Evolutionary conservation across 1,140 invertebrate genomes (phyloP).

Genomic region (Papilio machaon): DNA sequence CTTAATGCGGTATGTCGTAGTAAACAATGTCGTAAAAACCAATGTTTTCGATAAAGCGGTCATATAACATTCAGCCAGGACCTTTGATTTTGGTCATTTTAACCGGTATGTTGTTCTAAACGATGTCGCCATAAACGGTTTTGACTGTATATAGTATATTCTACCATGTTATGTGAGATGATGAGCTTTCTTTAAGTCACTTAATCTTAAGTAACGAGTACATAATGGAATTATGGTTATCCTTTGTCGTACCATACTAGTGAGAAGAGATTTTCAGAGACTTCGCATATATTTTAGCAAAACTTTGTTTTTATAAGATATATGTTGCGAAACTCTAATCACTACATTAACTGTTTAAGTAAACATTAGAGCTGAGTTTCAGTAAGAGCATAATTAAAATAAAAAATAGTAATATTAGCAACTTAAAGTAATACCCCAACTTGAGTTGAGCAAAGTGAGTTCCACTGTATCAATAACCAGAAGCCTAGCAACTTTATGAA

Average conservation of each 20-base stretch:
- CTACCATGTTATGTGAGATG: neutral
- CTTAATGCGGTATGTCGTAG: too few species aligned
- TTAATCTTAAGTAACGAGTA: neutral
- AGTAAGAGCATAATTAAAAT: too few species aligned
- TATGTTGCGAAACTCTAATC: too few species aligned
- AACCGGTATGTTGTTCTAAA: too few species aligned
- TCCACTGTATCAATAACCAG: conserved; percentile 33
- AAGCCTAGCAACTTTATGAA: conserved; percentile 31
- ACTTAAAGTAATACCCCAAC: neutral
- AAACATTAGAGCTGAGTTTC: too few species aligned
- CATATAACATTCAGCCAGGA: too few species aligned
- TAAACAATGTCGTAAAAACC: too few species aligned
- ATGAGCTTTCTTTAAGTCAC: neutral
- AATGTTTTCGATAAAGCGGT: too few species aligned
- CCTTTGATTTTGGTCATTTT: too few species aligned
- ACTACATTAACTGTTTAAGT: too few species aligned
- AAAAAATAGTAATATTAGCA: neutral
- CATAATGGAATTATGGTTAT: neutral
- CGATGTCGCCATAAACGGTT: too few species aligned
- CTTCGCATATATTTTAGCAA: neutral
- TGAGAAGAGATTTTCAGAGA: neutral
- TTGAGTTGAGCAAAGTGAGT: conserved; percentile 24
- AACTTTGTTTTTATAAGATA: neutral
- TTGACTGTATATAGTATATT: too few species aligned
- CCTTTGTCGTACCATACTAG: neutral